These are phyloP conservation scores for Anas bahamensis DNA, from an alignment of 2,797 vertebrate genomes.

Conservation along the genomic window DNA sequence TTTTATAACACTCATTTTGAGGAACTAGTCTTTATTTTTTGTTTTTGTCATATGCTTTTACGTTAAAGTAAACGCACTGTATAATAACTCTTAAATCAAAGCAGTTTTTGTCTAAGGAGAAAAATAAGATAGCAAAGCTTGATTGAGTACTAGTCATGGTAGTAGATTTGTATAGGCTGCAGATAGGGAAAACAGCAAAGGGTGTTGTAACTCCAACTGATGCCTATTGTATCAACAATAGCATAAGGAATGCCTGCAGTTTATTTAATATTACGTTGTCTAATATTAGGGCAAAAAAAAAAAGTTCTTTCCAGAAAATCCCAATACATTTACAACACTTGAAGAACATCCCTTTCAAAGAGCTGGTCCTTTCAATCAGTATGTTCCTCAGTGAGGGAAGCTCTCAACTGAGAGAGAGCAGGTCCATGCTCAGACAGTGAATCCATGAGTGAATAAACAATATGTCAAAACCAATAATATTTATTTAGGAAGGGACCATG, in stretches of 20 bases:
- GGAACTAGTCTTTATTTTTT: background rate
- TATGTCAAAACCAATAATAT: background rate
- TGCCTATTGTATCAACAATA: background rate
- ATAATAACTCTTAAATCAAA: background rate
- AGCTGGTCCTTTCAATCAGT: background rate
- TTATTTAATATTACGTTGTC: background rate
- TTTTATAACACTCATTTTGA: constrained; percentile 28
- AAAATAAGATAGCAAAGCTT: background rate
- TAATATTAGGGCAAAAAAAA: background rate
- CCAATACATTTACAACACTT: background rate
- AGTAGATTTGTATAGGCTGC: background rate
- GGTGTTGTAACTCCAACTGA: background rate
- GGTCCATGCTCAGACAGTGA: background rate
- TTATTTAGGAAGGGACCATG: background rate
- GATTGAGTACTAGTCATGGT: background rate
- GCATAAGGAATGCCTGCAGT: background rate
- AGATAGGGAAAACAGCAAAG: constrained; percentile 2
- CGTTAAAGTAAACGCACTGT: background rate
- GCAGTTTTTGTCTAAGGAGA: background rate
- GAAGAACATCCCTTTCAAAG: background rate
- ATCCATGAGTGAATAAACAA: background rate
- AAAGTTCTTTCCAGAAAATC: background rate
- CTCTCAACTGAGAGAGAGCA: background rate
- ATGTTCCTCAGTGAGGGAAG: background rate
- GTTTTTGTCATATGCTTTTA: background rate